phyloP scores from a whole-genome alignment of 2,888 invertebrate genomes.

The Ormia ochracea region DNA sequence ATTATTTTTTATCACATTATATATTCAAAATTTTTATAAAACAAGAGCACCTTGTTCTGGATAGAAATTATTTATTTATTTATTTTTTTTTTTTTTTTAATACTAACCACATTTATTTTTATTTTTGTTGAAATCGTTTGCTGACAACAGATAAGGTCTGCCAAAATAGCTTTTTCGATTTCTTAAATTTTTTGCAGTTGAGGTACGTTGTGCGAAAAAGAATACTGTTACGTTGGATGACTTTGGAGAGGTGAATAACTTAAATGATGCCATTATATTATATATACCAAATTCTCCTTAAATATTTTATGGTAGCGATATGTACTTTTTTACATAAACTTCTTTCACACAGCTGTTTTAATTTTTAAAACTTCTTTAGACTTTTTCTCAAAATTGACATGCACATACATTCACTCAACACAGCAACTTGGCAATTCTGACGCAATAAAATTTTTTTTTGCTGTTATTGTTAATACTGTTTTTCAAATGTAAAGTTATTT shows the following conservation, averaged over 20 bases:
- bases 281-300: too few species aligned
- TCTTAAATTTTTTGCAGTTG: neutral
- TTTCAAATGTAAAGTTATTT: constrained; percentile 20
- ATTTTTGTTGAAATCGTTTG: constrained; percentile 2
- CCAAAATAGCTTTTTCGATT: constrained; percentile 33
- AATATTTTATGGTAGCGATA: neutral
- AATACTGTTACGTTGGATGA: constrained; percentile 12
- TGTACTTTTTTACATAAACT: neutral
- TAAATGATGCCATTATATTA: constrained; percentile 42
- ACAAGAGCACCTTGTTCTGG: too few species aligned
- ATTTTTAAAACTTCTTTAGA: neutral
- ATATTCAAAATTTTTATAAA: too few species aligned
- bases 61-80: neutral
- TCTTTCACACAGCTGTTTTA: constrained; percentile 38
- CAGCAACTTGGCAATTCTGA: neutral
- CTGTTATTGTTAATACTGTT: neutral
- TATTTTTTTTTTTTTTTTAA: neutral
- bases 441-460: too few species aligned
- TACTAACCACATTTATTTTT: constrained; percentile 46
- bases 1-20: too few species aligned
- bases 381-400: neutral
- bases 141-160: neutral
- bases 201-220: constrained; percentile 17
- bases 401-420: neutral
- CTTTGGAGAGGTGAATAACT: constrained; percentile 25